Evolutionary conservation across 92 coral and sea anemone genomes (phyloP), one percentile per base, ranked within the genome.

Genomic region (Pocillopora meandrina): DNA sequence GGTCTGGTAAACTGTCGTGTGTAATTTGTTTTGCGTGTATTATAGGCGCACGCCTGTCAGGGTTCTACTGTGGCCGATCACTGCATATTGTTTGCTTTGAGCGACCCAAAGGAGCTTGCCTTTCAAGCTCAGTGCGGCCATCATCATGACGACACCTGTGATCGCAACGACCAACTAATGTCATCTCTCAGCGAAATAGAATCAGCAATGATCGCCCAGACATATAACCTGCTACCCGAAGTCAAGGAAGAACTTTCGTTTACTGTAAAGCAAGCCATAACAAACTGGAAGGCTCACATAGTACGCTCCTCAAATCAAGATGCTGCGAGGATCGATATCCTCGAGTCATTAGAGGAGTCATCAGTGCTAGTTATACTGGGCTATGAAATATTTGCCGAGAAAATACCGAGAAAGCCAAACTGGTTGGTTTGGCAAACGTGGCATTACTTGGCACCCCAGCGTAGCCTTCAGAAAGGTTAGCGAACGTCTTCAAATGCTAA

Each of bases 361-460:
- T 55, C 82, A 18, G 75, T 75, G 12, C 42, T 71, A 10, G 33
- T 74, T 55, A 56, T 61, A 13, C 58, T 85, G 89, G 89, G 88
- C 88, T 23, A 84, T 84, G 82, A 84, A 84, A 75, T 84, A 72
- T 61, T 76, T 76, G 82, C 88, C 88, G 15, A 76, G 82, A 65
- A 85, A 85, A 71, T 77, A 77, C 66, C 57, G 63, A 13, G 88
- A 85, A 72, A 85, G 83, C 55, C 83, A 66, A 70, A 58, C 71
- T 55, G 88, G 76, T 67, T 76, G 83, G 88, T 85, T 77, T 19
- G 84, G 84, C 35, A 85, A 85, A 85, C 65, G 85, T n/a, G 85
- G 89, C 52, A 86, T 86, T 65, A 42, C 89, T 69, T 86, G 89
- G 89, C 89, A 86, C 55, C 35, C 78, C 57, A 65, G 83, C 18